These are phyloP conservation scores for Drosophila simulans DNA, from an alignment of 1,140 invertebrate genomes.

Conservation along the genomic window DNA sequence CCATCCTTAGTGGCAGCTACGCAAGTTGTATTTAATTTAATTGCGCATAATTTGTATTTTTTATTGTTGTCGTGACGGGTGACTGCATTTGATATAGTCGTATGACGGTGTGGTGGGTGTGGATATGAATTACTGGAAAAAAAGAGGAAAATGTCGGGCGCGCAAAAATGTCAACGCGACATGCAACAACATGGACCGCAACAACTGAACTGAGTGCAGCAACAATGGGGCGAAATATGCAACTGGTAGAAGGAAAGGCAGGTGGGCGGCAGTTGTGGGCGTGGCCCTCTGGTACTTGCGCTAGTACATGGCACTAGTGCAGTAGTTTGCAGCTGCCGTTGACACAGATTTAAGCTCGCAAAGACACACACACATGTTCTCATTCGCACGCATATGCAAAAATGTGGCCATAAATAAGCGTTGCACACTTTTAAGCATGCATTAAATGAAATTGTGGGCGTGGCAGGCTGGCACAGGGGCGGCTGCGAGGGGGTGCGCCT, in stretches of 20 bases:
- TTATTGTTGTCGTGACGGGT: conserved; percentile 35
- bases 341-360: conserved; percentile 70
- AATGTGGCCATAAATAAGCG: conserved; percentile 74
- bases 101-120: not conserved
- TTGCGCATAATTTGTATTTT: conserved; percentile 57
- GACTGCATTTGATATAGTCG: conserved; percentile 28
- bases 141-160: conserved; percentile 58
- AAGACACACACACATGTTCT: conserved; percentile 23
- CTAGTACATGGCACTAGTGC: not conserved
- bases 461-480: not conserved
- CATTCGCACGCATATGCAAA: conserved; percentile 46
- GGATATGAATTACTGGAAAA: conserved; percentile 57
- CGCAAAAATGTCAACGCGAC: conserved; percentile 76
- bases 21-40: conserved; percentile 69
- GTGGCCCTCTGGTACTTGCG: conserved; percentile 13
- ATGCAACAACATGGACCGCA: conserved; percentile 75
- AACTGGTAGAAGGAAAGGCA: conserved; percentile 56
- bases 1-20: conserved; percentile 14
- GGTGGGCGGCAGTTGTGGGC: conserved; percentile 5
- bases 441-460: conserved; percentile 60
- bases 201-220: conserved; percentile 24
- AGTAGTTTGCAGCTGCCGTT: conserved; percentile 58
- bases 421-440: conserved; percentile 69
- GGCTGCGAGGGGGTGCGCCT: conserved; percentile 1
- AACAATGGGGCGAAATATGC: conserved; percentile 54